Conservation (phyloP, 2,113 vertebrate species). For the Vicugna pacos region DNA sequence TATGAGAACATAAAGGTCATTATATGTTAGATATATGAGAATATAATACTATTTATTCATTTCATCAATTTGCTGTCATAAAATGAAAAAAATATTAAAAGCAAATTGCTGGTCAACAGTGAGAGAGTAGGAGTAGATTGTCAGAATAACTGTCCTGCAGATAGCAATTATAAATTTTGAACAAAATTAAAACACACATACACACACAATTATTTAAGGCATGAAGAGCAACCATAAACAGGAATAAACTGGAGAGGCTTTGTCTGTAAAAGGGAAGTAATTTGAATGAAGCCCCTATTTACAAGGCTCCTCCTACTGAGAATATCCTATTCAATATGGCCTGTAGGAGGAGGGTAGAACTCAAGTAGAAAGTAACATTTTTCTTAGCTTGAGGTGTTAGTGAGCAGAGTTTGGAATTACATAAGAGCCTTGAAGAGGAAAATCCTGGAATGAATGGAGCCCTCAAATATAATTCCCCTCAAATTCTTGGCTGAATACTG, state of each 20-base stretch:
- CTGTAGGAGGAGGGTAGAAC: background rate
- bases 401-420: background rate
- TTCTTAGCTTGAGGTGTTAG: background rate
- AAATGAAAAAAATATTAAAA: slow-evolving; percentile 43
- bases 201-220: background rate
- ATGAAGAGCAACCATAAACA: background rate
- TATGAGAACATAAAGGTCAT: slow-evolving; percentile 40
- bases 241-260: background rate
- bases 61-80: background rate
- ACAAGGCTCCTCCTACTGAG: background rate
- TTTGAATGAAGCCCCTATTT: background rate
- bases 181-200: background rate
- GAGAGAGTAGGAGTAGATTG: background rate
- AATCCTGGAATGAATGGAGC: background rate
- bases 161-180: background rate
- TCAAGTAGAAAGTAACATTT: slow-evolving; percentile 27
- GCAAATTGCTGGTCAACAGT: background rate
- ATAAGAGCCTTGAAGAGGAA: background rate
- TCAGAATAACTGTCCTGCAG: background rate
- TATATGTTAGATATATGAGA: slow-evolving; percentile 34
- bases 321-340: background rate
- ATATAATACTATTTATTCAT: background rate
- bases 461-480: background rate
- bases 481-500: background rate
- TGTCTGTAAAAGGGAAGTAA: background rate